These are phyloP conservation scores for Mergus octosetaceus DNA, from an alignment of 2,797 vertebrate species.

Conservation along the genomic window DNA sequence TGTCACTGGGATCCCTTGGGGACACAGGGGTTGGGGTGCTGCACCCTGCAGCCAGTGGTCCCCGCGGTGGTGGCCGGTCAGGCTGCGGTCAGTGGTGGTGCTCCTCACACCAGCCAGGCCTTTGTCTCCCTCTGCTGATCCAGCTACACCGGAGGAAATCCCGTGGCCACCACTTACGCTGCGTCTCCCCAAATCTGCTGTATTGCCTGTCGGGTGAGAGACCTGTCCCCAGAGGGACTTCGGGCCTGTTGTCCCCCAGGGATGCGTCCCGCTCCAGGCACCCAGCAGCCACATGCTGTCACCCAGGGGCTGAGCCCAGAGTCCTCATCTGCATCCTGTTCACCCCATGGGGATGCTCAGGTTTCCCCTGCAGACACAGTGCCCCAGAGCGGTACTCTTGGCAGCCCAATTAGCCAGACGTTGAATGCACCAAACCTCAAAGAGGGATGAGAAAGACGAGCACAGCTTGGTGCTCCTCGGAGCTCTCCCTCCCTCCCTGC, in stretches of 20 bases:
- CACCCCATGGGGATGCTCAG: not conserved
- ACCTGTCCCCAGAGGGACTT: not conserved
- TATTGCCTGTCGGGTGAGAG: not conserved
- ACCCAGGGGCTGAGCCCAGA: accelerated
- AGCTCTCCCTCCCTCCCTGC: not conserved
- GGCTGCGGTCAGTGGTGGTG: not conserved
- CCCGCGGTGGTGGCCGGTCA: accelerated
- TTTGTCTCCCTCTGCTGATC: conserved; percentile 68
- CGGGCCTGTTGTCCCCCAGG: accelerated
- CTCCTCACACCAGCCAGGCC: not conserved
- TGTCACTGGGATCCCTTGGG: not conserved
- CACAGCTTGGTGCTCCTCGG: accelerated
- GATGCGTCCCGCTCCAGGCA: not conserved
- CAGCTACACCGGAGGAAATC: not conserved
- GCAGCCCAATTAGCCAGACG: not conserved
- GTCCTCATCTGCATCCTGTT: accelerated
- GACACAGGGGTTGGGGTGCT: not conserved
- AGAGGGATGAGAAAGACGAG: not conserved
- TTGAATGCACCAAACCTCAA: accelerated
- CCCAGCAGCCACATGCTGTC: accelerated
- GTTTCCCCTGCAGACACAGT: accelerated
- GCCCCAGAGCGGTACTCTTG: not conserved
- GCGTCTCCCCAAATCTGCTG: not conserved
- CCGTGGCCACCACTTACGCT: not conserved
- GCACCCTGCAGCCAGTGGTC: accelerated